Conservation (phyloP, 35 echinoderm and acorn worm genomes). For the Hemicentrotus pulcherrimus region DNA sequence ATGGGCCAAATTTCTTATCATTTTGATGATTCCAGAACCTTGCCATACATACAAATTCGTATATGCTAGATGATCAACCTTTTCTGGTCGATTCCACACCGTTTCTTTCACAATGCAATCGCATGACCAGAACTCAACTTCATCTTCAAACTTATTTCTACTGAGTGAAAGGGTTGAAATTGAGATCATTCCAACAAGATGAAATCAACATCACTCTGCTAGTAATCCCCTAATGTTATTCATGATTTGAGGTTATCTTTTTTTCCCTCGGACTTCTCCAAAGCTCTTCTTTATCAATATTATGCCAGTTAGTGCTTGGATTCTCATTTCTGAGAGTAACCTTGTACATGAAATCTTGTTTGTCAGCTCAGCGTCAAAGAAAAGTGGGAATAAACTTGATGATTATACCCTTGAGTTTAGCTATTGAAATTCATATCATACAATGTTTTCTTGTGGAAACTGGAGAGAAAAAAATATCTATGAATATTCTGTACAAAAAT, state of each 20-base stretch:
- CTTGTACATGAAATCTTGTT: not conserved
- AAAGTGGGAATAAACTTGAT: not conserved
- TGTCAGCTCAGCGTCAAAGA: not conserved
- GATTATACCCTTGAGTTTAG: conserved; percentile 7
- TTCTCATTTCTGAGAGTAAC: not conserved
- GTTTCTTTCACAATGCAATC: no score
- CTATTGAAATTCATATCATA: conserved; percentile 21
- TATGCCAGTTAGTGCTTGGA: not conserved
- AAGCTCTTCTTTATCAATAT: not conserved
- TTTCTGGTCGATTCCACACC: no score
- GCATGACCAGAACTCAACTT: no score
- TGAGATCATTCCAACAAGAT: not conserved
- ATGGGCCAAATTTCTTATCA: no score
- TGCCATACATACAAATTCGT: no score
- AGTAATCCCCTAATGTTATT: not conserved
- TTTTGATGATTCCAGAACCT: no score
- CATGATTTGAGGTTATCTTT: not conserved
- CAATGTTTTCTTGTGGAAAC: conserved; percentile 2
- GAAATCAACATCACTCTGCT: not conserved
- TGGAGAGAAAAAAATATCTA: not conserved
- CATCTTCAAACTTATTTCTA: no score
- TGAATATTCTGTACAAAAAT: conserved; percentile 29
- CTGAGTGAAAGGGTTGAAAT: not conserved
- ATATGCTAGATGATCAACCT: no score
- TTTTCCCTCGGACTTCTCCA: not conserved